These are phyloP conservation scores for Sinocyclocheilus maitianheensis DNA, from an alignment of 2,113 vertebrate genomes.

Conservation along the genomic window DNA sequence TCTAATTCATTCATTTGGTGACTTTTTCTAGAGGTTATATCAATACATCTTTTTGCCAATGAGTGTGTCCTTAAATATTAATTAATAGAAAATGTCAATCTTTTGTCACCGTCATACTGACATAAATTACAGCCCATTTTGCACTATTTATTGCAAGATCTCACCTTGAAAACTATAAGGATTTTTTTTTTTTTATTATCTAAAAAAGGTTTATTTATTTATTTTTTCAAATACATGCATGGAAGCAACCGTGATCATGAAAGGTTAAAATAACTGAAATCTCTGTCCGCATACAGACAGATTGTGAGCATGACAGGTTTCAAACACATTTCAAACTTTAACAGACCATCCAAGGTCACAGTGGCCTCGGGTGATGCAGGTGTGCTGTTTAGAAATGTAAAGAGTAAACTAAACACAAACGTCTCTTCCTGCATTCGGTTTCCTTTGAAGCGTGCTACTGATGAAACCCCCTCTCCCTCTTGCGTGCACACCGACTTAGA, in stretches of 20 bases:
- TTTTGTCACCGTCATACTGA: too few relatives aligned
- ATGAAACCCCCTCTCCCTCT: constrained; percentile 33
- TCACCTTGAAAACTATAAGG: too few relatives aligned
- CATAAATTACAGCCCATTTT: too few relatives aligned
- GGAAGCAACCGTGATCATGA: neutral
- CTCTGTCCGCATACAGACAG: constrained; percentile 3
- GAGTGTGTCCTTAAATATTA: neutral
- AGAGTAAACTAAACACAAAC: constrained; percentile 25
- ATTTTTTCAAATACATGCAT: neutral
- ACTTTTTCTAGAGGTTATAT: neutral
- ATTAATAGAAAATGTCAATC: too few relatives aligned
- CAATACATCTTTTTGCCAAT: neutral
- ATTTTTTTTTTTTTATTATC: too few relatives aligned
- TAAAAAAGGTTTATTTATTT: neutral
- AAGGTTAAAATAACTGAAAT: neutral
- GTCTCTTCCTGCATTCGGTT: constrained; percentile 41
- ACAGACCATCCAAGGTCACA: constrained; percentile 21
- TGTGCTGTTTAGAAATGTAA: constrained; percentile 37
- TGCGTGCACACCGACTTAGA: constrained; percentile 28
- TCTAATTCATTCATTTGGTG: neutral
- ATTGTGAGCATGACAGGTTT: neutral
- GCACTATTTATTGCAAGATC: too few relatives aligned
- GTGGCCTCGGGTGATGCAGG: constrained; percentile 19
- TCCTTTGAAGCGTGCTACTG: constrained; percentile 60
- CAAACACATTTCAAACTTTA: constrained; percentile 20